A percentile compares a stretch with the other conserved stretches of the same genome.
These are phyloP conservation scores for Sisyra nigra DNA, from an alignment of 2,888 invertebrate species.

Conservation along the genomic window DNA sequence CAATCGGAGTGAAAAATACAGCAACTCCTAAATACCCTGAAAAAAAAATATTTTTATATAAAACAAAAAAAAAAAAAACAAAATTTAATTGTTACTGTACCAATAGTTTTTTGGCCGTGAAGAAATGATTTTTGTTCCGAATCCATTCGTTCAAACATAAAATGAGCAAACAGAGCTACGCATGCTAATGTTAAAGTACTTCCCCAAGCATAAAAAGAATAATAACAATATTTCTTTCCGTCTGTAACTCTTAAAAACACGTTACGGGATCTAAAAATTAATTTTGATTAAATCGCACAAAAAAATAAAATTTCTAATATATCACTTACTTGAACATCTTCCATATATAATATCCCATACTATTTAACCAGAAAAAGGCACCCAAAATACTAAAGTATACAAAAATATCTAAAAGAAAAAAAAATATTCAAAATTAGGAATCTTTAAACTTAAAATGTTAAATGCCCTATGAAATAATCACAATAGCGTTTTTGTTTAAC, in stretches of 20 bases:
- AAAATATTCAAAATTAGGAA: conserved; percentile 7
- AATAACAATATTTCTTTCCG: conserved; percentile 74
- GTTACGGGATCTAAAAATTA: conserved; percentile 51
- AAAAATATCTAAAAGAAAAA: conserved; percentile 47
- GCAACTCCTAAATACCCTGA: conserved; percentile 66
- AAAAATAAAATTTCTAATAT: neutral
- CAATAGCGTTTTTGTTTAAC: too few relatives aligned
- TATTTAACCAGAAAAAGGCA: conserved; percentile 76
- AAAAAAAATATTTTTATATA: conserved; percentile 16
- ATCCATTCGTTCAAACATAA: conserved; percentile 52
- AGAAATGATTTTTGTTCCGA: conserved; percentile 32
- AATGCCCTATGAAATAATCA: too few relatives aligned
- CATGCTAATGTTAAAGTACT: conserved; percentile 52
- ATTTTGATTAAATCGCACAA: conserved; percentile 5
- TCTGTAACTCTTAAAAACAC: conserved; percentile 74
- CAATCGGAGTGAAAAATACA: conserved; percentile 69
- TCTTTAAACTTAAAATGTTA: too few relatives aligned
- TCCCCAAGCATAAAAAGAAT: conserved; percentile 67
- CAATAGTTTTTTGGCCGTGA: conserved; percentile 57
- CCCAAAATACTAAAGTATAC: conserved; percentile 60
- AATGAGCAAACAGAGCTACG: conserved; percentile 67
- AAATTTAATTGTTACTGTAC: conserved; percentile 22
- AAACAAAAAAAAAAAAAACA: conserved; percentile 1
- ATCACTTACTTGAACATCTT: conserved; percentile 57
- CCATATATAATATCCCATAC: conserved; percentile 77